A percentile compares a stretch with the other conserved stretches of the same genome.
phyloP scores from a whole-genome alignment of 2,113 vertebrate species.

The Campylorhamphus procurvoides region DNA sequence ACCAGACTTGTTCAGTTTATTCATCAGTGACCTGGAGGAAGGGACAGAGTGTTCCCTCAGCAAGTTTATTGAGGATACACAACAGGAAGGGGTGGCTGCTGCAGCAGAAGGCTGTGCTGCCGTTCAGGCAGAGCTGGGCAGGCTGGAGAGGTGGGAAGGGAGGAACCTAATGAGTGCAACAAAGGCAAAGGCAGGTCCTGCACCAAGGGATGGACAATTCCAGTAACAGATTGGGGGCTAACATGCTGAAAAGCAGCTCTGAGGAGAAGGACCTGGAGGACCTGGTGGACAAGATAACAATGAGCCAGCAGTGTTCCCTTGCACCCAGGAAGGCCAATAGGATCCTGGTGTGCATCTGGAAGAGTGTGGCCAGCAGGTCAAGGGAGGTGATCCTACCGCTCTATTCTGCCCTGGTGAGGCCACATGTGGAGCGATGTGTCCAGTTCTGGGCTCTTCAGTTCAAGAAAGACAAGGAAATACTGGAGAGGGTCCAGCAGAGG shows the following conservation, averaged over 20 bases:
- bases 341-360: not conserved
- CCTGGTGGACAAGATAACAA: not conserved
- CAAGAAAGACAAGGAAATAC: not conserved
- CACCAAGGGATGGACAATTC: not conserved
- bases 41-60: not conserved
- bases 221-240: not conserved
- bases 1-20: not conserved
- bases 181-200: not conserved
- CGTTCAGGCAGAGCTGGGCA: not conserved
- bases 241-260: not conserved
- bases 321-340: no score
- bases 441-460: not conserved
- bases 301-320: not conserved
- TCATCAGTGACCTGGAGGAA: not conserved
- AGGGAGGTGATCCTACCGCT: not conserved
- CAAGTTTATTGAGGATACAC: not conserved
- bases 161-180: not conserved
- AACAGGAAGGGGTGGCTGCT: not conserved
- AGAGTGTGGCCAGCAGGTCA: accelerated
- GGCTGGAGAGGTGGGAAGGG: not conserved
- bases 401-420: not conserved
- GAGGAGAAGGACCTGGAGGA: not conserved
- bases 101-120: not conserved
- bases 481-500: not conserved
- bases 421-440: not conserved